phyloP scores from a whole-genome alignment of 2,113 vertebrate species.

The Lamprologus lemairii region DNA sequence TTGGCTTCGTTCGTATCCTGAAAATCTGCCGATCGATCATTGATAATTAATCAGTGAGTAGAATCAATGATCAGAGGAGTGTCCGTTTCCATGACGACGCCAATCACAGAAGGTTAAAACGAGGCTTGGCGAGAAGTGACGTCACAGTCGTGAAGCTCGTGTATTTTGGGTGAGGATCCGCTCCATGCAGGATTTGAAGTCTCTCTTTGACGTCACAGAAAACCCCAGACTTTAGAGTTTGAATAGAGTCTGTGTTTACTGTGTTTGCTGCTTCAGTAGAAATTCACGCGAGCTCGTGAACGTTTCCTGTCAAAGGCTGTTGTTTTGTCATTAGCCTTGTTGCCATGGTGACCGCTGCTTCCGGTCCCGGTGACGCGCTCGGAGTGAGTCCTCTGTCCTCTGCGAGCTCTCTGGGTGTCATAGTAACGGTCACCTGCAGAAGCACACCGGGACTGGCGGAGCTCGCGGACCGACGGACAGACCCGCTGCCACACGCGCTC shows the following conservation, averaged over 20 bases:
- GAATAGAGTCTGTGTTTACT: not conserved
- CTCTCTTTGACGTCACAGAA: not conserved
- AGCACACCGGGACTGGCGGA: slow-evolving; percentile 31
- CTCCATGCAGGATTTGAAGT: not conserved
- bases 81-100: not conserved
- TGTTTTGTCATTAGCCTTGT: not conserved
- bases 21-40: not conserved
- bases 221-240: not conserved
- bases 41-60: not conserved
- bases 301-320: not conserved
- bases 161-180: accelerated
- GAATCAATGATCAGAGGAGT: not conserved
- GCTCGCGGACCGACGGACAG: slow-evolving; percentile 8
- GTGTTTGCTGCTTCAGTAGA: not conserved
- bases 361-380: not conserved
- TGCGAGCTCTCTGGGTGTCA: slow-evolving; percentile 15
- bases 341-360: not conserved
- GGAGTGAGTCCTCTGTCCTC: slow-evolving; percentile 3
- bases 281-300: not conserved
- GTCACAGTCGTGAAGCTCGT: not conserved
- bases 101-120: not conserved
- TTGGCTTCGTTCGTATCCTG: not conserved
- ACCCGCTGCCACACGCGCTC: not conserved
- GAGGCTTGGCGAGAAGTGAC: not conserved
- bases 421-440: slow-evolving; percentile 66